A percentile compares a stretch with the other conserved stretches of the same genome.
Conservation (phyloP, 2,888 invertebrate genomes). For the Tetheella fluctuosa region DNA sequence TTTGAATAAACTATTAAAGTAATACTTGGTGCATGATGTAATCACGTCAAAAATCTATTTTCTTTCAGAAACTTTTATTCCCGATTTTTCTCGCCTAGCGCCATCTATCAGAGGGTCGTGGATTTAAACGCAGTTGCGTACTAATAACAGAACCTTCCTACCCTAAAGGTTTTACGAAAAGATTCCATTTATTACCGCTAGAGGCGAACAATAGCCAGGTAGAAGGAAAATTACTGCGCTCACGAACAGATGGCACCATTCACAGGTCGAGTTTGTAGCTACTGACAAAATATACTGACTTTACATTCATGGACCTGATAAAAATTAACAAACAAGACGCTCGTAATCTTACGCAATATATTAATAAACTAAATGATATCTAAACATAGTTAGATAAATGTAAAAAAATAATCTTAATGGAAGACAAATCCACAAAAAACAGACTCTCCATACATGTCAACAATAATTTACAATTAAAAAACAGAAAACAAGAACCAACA, state of each 20-base stretch:
- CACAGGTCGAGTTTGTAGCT: neutral
- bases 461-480: neutral
- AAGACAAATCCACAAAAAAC: too few species aligned
- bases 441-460: neutral
- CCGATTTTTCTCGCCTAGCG: constrained; percentile 19
- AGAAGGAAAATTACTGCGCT: neutral
- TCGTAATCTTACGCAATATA: neutral
- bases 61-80: neutral
- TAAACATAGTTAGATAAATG: too few species aligned
- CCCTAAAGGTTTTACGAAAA: neutral
- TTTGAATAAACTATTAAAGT: too few species aligned
- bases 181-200: neutral
- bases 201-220: neutral
- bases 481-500: neutral
- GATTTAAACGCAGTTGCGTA: constrained; percentile 17
- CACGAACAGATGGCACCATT: neutral
- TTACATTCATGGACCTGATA: neutral
- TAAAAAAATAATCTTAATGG: too few species aligned
- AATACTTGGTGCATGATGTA: too few species aligned
- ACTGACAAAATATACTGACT: neutral
- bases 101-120: constrained; percentile 35
- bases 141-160: neutral
- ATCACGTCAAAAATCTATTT: too few species aligned
- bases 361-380: too few species aligned
- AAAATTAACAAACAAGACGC: neutral